phyloP scores from a whole-genome alignment of 2,888 invertebrate species.

The Metallyticus violacea region DNA sequence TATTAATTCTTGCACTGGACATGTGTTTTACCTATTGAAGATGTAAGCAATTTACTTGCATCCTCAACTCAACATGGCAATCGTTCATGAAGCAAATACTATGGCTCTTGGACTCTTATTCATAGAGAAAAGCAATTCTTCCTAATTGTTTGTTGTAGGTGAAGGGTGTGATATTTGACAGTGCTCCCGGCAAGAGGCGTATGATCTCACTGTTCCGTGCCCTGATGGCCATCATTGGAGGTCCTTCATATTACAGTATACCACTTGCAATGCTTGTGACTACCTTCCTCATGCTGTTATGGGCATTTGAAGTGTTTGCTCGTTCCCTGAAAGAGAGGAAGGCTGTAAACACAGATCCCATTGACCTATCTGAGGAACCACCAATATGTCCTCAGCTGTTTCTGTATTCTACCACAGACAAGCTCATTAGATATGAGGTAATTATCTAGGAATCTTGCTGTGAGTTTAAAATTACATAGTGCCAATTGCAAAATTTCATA shows the following conservation, averaged over 20 bases:
- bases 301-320: constrained; percentile 56
- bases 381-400: constrained; percentile 67
- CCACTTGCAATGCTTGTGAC: constrained; percentile 55
- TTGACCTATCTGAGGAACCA: constrained; percentile 57
- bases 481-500: not conserved
- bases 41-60: too few relatives aligned
- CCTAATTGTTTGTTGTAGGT: constrained; percentile 43
- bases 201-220: constrained; percentile 58
- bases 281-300: constrained; percentile 57
- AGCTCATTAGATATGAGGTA: constrained; percentile 61
- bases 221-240: constrained; percentile 58
- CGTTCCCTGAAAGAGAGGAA: constrained; percentile 40
- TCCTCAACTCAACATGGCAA: too few relatives aligned
- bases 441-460: not conserved
- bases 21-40: too few relatives aligned
- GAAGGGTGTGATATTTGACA: constrained; percentile 68
- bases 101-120: too few relatives aligned
- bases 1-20: too few relatives aligned
- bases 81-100: too few relatives aligned
- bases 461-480: too few relatives aligned
- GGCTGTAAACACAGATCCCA: constrained; percentile 55
- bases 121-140: too few relatives aligned
- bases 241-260: constrained; percentile 54
- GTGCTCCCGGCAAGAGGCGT: constrained; percentile 64
- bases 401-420: constrained; percentile 69